Evolutionary conservation across 2,113 vertebrate species (phyloP).

Genomic region (Oryzias woworae): DNA sequence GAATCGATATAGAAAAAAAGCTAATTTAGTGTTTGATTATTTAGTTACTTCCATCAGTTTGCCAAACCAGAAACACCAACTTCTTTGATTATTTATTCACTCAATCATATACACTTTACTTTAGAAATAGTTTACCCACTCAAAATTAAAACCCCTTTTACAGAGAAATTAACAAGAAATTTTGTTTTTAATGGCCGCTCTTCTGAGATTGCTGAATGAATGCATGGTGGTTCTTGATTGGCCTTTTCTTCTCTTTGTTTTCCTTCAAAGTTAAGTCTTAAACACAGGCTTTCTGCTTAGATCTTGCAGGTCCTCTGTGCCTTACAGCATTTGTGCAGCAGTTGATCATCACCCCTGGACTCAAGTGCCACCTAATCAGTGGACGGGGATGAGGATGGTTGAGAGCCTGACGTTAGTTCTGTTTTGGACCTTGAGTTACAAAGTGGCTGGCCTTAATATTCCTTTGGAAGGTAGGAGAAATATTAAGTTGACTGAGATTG

Average conservation of each 20-base stretch:
- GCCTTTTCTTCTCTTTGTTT: background rate
- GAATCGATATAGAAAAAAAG: too few species aligned
- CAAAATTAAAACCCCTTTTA: too few species aligned
- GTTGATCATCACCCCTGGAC: conserved; percentile 38
- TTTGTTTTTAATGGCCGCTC: too few species aligned
- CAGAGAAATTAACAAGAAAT: too few species aligned
- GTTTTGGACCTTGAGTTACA: conserved; percentile 65
- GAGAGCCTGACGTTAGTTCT: conserved; percentile 65
- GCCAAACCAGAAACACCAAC: too few species aligned
- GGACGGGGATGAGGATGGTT: conserved; percentile 75
- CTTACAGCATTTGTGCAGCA: conserved; percentile 37
- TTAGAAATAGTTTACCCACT: too few species aligned
- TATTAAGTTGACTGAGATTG: background rate
- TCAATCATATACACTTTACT: too few species aligned
- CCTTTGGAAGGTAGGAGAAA: conserved; percentile 82
- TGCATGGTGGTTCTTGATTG: too few species aligned
- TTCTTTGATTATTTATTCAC: too few species aligned
- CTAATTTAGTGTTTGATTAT: too few species aligned
- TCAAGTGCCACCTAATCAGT: conserved; percentile 46
- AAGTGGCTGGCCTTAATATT: conserved; percentile 70
- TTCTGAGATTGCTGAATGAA: too few species aligned
- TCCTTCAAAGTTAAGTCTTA: background rate
- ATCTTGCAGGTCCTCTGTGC: conserved; percentile 47
- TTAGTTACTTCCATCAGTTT: too few species aligned
- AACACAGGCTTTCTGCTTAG: background rate